A percentile compares a stretch with the other conserved stretches of the same genome.
phyloP scores from a whole-genome alignment of 2,888 invertebrate species.

The Drosophila suboccidentalis region DNA sequence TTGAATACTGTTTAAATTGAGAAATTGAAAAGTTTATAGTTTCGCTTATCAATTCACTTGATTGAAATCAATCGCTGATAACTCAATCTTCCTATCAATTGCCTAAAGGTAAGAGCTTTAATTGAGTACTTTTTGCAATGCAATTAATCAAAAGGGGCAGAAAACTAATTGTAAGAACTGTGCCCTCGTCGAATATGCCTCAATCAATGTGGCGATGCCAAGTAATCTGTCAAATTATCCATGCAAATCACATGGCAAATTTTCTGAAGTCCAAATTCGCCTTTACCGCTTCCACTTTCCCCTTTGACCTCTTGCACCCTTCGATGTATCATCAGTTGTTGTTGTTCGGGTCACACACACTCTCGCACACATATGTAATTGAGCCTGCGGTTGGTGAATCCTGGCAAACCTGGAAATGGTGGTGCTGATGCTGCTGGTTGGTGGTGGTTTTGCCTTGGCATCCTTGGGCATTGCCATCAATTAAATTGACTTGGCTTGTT shows the following conservation, averaged over 20 bases:
- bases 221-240: conserved; percentile 83
- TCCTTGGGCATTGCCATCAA: conserved; percentile 63
- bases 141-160: conserved; percentile 17
- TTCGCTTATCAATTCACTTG: conserved; percentile 5
- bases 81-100: background rate
- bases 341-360: conserved; percentile 5
- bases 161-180: conserved; percentile 18
- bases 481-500: conserved; percentile 71
- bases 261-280: conserved; percentile 23
- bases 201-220: conserved; percentile 32
- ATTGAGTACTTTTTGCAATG: conserved; percentile 17
- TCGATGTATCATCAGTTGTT: conserved; percentile 14
- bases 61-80: conserved; percentile 8
- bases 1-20: background rate
- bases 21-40: background rate
- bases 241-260: conserved; percentile 72
- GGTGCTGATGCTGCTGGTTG: conserved; percentile 18
- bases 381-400: conserved; percentile 58
- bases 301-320: background rate
- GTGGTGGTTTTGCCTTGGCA: conserved; percentile 44
- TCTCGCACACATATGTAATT: conserved; percentile 53
- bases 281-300: too few relatives aligned
- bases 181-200: conserved; percentile 5
- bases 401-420: conserved; percentile 29
- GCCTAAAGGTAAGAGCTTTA: conserved; percentile 4